phyloP scores from a whole-genome alignment of 2,113 vertebrate species.

The Ramphastos sulfuratus region DNA sequence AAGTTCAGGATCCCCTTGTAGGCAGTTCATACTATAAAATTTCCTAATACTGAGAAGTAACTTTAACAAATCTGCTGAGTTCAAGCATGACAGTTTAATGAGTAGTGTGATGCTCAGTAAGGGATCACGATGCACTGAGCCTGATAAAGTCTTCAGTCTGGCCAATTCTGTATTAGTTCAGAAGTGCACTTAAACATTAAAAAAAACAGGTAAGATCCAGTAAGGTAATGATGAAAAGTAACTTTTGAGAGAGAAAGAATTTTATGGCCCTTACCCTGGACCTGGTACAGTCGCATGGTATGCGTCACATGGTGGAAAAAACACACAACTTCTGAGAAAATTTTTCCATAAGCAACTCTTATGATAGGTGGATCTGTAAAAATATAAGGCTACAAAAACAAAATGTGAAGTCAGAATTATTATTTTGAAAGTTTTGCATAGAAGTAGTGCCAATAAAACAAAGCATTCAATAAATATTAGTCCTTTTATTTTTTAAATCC shows the following conservation, averaged over 20 bases:
- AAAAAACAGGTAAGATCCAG: not conserved
- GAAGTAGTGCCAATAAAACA: not conserved
- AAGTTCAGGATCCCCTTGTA: not conserved
- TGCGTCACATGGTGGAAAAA: constrained; percentile 86
- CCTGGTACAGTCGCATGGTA: constrained; percentile 81
- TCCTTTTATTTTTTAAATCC: no score
- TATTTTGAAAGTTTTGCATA: not conserved
- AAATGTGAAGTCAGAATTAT: not conserved
- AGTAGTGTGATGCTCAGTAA: not conserved
- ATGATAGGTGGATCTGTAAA: constrained; percentile 76
- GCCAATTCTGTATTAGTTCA: not conserved
- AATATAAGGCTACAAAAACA: constrained; percentile 78
- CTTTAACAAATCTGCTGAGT: not conserved
- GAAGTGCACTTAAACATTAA: not conserved
- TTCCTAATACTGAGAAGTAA: not conserved
- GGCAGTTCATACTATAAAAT: not conserved
- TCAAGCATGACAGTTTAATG: not conserved
- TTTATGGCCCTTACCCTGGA: constrained; percentile 79
- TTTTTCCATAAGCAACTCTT: constrained; percentile 80
- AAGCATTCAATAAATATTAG: not conserved
- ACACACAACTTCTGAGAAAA: constrained; percentile 90
- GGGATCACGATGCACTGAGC: no score
- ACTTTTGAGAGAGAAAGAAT: not conserved
- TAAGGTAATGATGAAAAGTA: not conserved
- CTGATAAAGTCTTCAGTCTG: not conserved